These are phyloP conservation scores for Perca schrenkii DNA, from an alignment of 2,113 vertebrate genomes.

Conservation along the genomic window DNA sequence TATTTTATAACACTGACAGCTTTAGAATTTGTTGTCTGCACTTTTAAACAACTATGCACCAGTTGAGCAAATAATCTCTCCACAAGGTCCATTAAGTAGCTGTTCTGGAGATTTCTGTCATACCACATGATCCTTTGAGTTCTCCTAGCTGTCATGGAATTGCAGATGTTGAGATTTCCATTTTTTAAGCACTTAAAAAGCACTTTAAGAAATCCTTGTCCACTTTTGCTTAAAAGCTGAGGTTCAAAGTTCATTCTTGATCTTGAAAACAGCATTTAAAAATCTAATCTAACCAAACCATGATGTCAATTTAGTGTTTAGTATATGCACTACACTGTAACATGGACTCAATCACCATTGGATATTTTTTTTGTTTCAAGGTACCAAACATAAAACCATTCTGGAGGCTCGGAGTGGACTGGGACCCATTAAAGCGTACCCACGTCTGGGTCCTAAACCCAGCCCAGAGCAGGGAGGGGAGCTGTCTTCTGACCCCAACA, in stretches of 20 bases:
- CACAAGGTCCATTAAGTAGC: not conserved
- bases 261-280: constrained; percentile 4
- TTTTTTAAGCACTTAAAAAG: constrained; percentile 6
- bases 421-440: constrained; percentile 94
- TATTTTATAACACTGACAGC: not conserved
- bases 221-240: not conserved
- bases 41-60: not conserved
- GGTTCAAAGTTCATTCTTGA: not conserved
- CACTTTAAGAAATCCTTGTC: not conserved
- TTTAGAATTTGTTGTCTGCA: not conserved
- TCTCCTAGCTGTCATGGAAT: not conserved
- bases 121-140: not conserved
- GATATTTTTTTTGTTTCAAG: constrained; percentile 68
- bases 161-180: not conserved
- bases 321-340: not conserved
- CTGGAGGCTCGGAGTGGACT: constrained; percentile 92
- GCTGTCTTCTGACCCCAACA: constrained; percentile 85
- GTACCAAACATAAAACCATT: constrained; percentile 98
- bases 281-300: not conserved
- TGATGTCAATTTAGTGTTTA: not conserved
- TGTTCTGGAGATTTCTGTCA: constrained; percentile 5
- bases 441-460: constrained; percentile 87
- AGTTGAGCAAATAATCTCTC: not conserved
- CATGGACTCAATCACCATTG: not conserved
- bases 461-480: constrained; percentile 85